Base-by-base conservation (phyloP, 2,888 invertebrate genomes). In the Tetragnatha montana region DNA sequence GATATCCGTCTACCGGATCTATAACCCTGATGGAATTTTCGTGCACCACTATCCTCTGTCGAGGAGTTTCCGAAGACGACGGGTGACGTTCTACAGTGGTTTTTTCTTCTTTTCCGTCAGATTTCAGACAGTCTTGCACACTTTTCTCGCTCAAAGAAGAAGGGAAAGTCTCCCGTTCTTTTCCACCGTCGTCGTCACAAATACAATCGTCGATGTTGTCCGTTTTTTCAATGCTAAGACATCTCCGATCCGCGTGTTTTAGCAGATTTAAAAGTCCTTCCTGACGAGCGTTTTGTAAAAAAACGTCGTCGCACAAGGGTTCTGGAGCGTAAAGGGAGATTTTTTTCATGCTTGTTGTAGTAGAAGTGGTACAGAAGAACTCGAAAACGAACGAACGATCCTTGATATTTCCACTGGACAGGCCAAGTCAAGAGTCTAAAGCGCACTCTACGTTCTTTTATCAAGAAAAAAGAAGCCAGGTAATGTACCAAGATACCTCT, bases 391-490 rank as follows among this genome's bases (percentile, higher is more conserved):
- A 75, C 47, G 10, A 75, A 75, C 2, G 75, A 75, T 12, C 75
- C 75, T 47, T 75, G 75, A 47, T 35, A 47, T 35, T 12, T 75
- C 75, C 75, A 75, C 75, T 17, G 22, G 8, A 21, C 75, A 17
- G 75, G 35, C 60, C 60, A 60, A 6, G 60, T 60, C 60, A 60
- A 60, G 14, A 60, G 10, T 60, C 60, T 1, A 60, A 60, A 60
- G 6, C 12, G 2, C 10, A 60, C 10, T 14, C 60, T 10, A 6
- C 14, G 1, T 14, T 60, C 60, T 60, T 60, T 60, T 10, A 60
- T 10, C 10, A 60, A 14, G 14, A 60, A 60, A 14, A 60, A 60
- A 1, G 60, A 60, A 60, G 60, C 60, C 14, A 60, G 14, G 14
- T 60, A 60, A 60, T 60, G 14, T 14, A 60, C 60, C 60, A 60